A percentile compares a stretch with the other conserved stretches of the same genome.
Conservation (phyloP, 2,888 invertebrate species). For the Eupelmus urozonus region DNA sequence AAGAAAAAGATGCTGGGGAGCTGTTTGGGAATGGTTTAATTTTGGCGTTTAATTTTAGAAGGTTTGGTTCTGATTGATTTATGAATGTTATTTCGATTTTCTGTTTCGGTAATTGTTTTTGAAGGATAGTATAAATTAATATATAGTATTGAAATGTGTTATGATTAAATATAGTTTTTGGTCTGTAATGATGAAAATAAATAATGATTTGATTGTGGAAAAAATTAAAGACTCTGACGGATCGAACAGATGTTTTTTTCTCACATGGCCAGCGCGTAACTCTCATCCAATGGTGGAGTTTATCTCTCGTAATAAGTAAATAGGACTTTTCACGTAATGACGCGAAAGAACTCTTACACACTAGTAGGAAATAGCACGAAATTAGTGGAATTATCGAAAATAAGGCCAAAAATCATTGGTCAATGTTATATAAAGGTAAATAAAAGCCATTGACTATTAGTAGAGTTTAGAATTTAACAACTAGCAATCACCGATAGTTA, state of each 20-base stretch:
- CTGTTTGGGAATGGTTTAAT: no score
- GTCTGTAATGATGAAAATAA: slow-evolving; percentile 12
- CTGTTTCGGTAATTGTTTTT: no score
- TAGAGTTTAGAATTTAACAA: no score
- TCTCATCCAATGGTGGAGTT: neutral
- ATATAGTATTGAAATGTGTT: neutral
- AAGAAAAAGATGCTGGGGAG: neutral
- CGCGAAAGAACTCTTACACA: neutral
- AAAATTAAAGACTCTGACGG: slow-evolving; percentile 4
- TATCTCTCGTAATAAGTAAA: slow-evolving; percentile 21
- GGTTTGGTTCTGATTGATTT: no score
- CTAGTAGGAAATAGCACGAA: slow-evolving; percentile 3
- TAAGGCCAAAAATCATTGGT: neutral
- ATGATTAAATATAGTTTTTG: no score
- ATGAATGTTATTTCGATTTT: no score
- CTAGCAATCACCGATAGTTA: no score
- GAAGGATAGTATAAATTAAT: neutral
- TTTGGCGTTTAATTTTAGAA: no score
- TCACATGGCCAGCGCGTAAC: neutral
- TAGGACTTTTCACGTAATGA: slow-evolving; percentile 35
- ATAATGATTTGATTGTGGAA: slow-evolving; percentile 46
- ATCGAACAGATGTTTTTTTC: no score
- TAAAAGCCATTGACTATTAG: no score
- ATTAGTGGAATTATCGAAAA: neutral
- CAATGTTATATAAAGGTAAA: no score